Evolutionary conservation across 2,888 invertebrate species (phyloP).

Genomic region (Galerucella nymphaeae): DNA sequence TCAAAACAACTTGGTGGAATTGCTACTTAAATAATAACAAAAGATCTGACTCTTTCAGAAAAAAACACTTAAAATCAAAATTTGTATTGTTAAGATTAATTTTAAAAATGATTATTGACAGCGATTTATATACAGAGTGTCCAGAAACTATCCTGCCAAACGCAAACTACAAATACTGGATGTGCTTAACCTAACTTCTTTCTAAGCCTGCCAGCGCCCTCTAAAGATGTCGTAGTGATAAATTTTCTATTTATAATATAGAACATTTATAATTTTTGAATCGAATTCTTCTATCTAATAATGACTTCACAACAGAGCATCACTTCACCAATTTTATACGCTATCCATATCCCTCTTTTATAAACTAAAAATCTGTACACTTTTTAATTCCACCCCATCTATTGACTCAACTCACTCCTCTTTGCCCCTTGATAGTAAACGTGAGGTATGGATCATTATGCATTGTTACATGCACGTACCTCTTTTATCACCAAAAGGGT

Average conservation of each 20-base stretch:
- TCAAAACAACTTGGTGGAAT: conserved; percentile 12
- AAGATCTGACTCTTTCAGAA: not conserved
- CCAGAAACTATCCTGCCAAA: too few species aligned
- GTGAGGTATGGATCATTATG: conserved; percentile 20
- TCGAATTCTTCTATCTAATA: not conserved
- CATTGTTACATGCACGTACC: conserved; percentile 12
- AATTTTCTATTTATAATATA: too few species aligned
- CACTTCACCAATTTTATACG: conserved; percentile 13
- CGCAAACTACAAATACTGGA: too few species aligned
- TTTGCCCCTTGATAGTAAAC: conserved; percentile 12
- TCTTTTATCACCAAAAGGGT: not conserved
- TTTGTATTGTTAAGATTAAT: too few species aligned
- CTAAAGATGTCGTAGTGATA: too few species aligned
- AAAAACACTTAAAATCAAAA: conserved; percentile 15
- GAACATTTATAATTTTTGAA: conserved; percentile 5
- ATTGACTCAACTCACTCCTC: conserved; percentile 27
- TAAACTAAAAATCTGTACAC: conserved; percentile 23
- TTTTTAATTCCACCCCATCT: conserved; percentile 32
- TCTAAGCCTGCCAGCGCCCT: too few species aligned
- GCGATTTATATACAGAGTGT: too few species aligned
- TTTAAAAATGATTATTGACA: too few species aligned
- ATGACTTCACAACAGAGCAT: not conserved
- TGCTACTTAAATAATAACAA: conserved; percentile 24
- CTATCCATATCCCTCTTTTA: conserved; percentile 25
- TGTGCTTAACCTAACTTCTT: too few species aligned